Evolutionary conservation across 2,113 vertebrate genomes (phyloP).

Genomic region (Chinchilla lanigera): DNA sequence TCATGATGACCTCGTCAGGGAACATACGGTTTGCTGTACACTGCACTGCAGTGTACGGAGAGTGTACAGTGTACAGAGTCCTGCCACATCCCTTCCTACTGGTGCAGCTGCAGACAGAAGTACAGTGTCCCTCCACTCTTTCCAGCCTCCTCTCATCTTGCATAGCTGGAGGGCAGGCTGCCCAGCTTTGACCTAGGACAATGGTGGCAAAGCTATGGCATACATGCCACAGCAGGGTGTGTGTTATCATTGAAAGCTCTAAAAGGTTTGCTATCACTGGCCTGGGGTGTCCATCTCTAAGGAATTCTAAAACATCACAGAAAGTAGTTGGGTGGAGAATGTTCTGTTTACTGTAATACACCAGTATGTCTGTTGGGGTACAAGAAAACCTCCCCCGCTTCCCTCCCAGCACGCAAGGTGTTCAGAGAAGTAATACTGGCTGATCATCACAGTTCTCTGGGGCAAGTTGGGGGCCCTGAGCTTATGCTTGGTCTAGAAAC

Average conservation of each 20-base stretch:
- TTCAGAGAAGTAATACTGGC: background rate
- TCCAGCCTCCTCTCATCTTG: background rate
- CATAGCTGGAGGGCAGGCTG: background rate
- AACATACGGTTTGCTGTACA: background rate
- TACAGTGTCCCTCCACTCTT: rapidly evolving
- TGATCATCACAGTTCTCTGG: no score
- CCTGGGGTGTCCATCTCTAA: background rate
- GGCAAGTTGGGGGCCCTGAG: background rate
- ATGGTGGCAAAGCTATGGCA: background rate
- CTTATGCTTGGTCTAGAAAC: background rate
- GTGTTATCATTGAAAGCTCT: background rate
- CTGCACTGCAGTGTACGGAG: no score
- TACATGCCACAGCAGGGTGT: background rate
- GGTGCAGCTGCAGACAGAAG: background rate
- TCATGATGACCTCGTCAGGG: background rate
- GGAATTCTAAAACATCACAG: background rate
- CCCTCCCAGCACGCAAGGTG: background rate
- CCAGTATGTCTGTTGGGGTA: background rate
- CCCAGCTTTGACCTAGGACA: background rate
- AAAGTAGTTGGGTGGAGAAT: background rate
- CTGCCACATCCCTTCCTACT: background rate
- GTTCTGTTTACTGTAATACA: background rate
- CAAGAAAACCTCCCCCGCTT: background rate
- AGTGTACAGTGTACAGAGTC: no score
- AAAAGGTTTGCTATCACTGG: background rate